These are phyloP conservation scores for Stichodactyla mertensii DNA, from an alignment of 64 coral and sea anemone species.

Conservation along the genomic window DNA sequence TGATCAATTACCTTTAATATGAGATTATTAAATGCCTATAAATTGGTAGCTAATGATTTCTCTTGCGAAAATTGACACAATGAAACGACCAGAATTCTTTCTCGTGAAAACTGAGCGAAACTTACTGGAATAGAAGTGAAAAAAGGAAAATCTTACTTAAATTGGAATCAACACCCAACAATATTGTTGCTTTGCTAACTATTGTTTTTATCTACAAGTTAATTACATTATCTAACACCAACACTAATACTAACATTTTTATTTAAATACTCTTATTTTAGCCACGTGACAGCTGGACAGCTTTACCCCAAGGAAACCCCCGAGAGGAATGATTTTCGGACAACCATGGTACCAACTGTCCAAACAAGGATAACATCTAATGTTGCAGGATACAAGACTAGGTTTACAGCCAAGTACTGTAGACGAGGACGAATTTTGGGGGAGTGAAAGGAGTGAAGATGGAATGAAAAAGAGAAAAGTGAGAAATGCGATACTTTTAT, in stretches of 20 bases:
- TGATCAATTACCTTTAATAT: not conserved
- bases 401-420: too few relatives aligned
- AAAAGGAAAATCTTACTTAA: not conserved
- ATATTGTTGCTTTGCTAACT: not conserved
- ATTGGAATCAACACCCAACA: not conserved
- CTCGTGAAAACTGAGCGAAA: not conserved
- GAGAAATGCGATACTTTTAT: too few relatives aligned
- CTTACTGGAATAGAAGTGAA: not conserved
- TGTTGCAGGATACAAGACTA: too few relatives aligned
- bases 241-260: not conserved
- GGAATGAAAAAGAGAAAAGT: too few relatives aligned
- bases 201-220: not conserved
- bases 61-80: not conserved
- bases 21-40: not conserved
- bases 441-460: too few relatives aligned
- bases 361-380: too few relatives aligned
- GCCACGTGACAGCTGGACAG: not conserved
- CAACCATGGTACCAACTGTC: too few relatives aligned
- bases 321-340: not conserved
- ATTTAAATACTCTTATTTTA: not conserved
- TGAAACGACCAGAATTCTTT: not conserved
- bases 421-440: too few relatives aligned
- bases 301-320: not conserved
- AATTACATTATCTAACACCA: not conserved
- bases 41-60: not conserved